Base-by-base conservation (phyloP, 2,888 invertebrate genomes). In the Meta bourneti region DNA sequence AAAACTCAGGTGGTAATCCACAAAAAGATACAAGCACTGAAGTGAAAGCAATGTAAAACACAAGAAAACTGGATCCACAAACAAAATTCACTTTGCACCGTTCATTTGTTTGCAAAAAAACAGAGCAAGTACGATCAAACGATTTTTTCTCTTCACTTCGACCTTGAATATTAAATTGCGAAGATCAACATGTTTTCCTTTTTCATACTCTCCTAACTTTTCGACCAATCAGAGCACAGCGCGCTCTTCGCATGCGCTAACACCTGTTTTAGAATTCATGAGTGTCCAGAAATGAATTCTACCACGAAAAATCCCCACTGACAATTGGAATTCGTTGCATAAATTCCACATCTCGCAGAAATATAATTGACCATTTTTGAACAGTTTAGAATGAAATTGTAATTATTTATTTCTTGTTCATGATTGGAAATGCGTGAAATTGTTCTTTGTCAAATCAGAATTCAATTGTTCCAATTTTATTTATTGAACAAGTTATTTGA, bases 151-250 rank as follows among this genome's bases (percentile, higher is more conserved):
- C 77, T 77, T 48, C 54, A 48, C 69, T 77, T 19, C 77, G 48
- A 85, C 85, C 85, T 85, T 85, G 85, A 85, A 85, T 85, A 69
- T 85, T 85, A 69, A 77, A 85, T 85, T 69, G 11, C 69, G 71
- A 82, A 80, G 85, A 77, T 48, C 77, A 85, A 85, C 85, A 61
- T 69, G 61, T 85, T 77, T 85, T 77, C 51, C 20, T n/a, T 69
- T 48, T 54, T 69, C 77, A 49, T 75, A 52, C 49, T 8, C 49
- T n/a, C 19, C 61, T 7, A n/a, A 74, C 84, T 84, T 84, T 77
- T 77, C 70, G 77, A 85, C 85, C 85, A 85, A 85, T 85, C 69
- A 69, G 49, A 34, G 7, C 13, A 69, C 20, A 49, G n/a, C 0
- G 34, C 9, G 75, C 7, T 16, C 13, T 85, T 85, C 77, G 13